Conservation (phyloP, 2,888 invertebrate genomes). For the Andrena minutula region DNA sequence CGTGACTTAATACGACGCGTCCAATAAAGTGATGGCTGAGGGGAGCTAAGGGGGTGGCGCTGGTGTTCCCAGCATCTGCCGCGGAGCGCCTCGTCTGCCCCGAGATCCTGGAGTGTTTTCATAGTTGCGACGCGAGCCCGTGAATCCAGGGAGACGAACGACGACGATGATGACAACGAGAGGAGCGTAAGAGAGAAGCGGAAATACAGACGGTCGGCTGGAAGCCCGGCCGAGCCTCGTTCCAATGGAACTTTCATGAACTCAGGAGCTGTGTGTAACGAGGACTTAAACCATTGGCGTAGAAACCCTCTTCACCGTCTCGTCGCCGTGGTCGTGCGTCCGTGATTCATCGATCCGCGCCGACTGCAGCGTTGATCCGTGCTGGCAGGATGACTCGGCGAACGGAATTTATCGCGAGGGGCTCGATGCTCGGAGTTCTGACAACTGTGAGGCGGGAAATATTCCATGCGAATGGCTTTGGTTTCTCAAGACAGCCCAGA, state of each 20-base stretch:
- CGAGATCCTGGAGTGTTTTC: conserved; percentile 63
- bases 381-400: neutral
- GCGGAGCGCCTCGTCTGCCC: conserved; percentile 36
- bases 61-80: conserved; percentile 57
- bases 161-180: conserved; percentile 58
- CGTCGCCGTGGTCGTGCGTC: neutral
- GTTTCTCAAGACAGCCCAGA: neutral
- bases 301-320: conserved; percentile 16
- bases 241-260: conserved; percentile 74
- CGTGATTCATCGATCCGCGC: conserved; percentile 9
- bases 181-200: conserved; percentile 46
- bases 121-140: conserved; percentile 60
- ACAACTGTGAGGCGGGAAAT: neutral
- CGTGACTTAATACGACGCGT: conserved; percentile 67
- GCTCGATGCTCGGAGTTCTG: neutral
- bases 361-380: neutral
- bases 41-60: neutral
- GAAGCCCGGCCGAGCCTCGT: conserved; percentile 62
- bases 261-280: conserved; percentile 63
- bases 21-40: conserved; percentile 58
- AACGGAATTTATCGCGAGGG: neutral
- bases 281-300: conserved; percentile 67
- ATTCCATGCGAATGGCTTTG: neutral
- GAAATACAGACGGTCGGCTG: conserved; percentile 59
- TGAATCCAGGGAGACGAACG: conserved; percentile 57